phyloP scores from a whole-genome alignment of 1,140 invertebrate species.

The Aphelinus certus region DNA sequence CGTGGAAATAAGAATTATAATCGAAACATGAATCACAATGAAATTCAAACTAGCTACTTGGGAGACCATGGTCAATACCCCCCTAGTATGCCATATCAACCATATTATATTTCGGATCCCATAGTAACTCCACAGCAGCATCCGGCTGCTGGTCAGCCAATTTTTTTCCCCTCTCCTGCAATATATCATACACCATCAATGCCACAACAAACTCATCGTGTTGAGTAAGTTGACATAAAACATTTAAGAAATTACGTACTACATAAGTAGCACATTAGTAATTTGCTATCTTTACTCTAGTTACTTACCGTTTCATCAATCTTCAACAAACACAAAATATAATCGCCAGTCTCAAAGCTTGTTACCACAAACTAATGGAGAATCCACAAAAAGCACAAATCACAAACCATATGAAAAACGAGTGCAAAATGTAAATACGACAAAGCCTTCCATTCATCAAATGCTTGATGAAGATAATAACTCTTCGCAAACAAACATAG shows the following conservation, averaged over 20 bases:
- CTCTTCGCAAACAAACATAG: conserved; percentile 51
- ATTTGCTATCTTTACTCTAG: conserved; percentile 45
- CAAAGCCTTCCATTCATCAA: conserved; percentile 47
- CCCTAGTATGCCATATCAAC: conserved; percentile 40
- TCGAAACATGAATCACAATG: conserved; percentile 50
- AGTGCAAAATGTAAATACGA: conserved; percentile 45
- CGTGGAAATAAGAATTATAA: conserved; percentile 49
- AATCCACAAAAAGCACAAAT: conserved; percentile 40
- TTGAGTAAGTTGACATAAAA: conserved; percentile 40
- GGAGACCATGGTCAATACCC: conserved; percentile 47
- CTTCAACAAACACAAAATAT: conserved; percentile 48
- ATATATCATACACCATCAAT: conserved; percentile 45
- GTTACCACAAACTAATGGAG: conserved; percentile 46
- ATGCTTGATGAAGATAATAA: conserved; percentile 45
- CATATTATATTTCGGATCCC: conserved; percentile 45
- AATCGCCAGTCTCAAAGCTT: conserved; percentile 45
- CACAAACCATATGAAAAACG: conserved; percentile 42
- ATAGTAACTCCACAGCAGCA: conserved; percentile 47
- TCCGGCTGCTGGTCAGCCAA: conserved; percentile 46
- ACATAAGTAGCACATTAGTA: conserved; percentile 38
- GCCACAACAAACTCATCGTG: conserved; percentile 47
- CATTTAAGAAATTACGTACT: conserved; percentile 32
- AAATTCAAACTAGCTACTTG: conserved; percentile 53
- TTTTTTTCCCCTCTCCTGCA: conserved; percentile 44
- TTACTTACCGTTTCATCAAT: conserved; percentile 47